Percentiles rank a stretch among this genome's conserved stretches.
These are phyloP conservation scores for Crocuta crocuta DNA, from an alignment of 2,113 vertebrate species.

Conservation along the genomic window DNA sequence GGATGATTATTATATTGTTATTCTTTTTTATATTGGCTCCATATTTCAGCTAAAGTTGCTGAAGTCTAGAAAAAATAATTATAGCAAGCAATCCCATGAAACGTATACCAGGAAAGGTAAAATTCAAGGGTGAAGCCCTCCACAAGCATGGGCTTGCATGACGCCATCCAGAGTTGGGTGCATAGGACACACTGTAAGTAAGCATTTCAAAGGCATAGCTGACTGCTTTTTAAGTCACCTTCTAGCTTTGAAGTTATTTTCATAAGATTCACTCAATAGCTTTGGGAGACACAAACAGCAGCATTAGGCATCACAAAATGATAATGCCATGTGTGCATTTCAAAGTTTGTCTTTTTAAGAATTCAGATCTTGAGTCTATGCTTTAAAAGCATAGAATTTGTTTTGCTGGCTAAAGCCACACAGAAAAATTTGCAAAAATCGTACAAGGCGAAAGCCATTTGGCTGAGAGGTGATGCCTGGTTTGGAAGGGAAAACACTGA, in stretches of 20 bases:
- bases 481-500: slow-evolving; percentile 12
- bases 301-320: not conserved
- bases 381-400: not conserved
- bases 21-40: slow-evolving; percentile 63
- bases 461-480: not conserved
- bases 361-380: not conserved
- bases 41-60: slow-evolving; percentile 73
- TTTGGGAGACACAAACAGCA: not conserved
- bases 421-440: not conserved
- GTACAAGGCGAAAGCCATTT: not conserved
- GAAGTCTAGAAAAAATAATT: slow-evolving; percentile 68
- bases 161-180: not conserved
- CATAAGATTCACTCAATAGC: not conserved
- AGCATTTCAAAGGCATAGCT: not conserved
- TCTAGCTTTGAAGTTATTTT: slow-evolving; percentile 30
- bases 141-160: not conserved
- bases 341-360: not conserved
- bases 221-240: not conserved
- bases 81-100: slow-evolving; percentile 34
- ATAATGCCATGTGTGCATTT: not conserved
- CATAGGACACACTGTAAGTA: not conserved
- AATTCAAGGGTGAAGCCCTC: not conserved
- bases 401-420: not conserved
- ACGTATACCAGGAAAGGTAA: not conserved
- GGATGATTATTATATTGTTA: slow-evolving; percentile 71